phyloP scores from a whole-genome alignment of 2,888 invertebrate genomes.

The Diarsia rubi region DNA sequence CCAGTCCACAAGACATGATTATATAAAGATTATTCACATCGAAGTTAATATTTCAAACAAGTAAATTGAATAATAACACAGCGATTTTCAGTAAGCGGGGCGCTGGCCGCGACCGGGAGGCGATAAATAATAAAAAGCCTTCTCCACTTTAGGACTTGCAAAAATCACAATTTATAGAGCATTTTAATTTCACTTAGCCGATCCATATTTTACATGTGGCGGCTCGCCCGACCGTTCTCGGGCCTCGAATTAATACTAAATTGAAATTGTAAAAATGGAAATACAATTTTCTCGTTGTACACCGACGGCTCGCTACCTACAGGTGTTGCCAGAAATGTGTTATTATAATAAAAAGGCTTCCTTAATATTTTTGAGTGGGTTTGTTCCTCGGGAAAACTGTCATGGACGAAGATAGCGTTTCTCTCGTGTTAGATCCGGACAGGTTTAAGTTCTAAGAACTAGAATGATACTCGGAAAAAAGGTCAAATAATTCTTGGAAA shows the following conservation, averaged over 20 bases:
- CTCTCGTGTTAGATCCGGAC: constrained; percentile 42
- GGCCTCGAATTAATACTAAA: constrained; percentile 91
- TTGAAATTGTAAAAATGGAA: constrained; percentile 91
- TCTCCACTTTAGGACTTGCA: constrained; percentile 91
- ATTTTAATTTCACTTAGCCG: constrained; percentile 91
- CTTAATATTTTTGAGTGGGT: constrained; percentile 80
- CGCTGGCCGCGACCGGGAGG: constrained; percentile 84
- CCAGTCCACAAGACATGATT: constrained; percentile 65
- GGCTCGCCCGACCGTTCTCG: constrained; percentile 87
- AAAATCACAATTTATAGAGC: constrained; percentile 91
- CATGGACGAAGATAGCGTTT: constrained; percentile 58
- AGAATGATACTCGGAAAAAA: constrained; percentile 6
- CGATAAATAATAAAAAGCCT: constrained; percentile 91
- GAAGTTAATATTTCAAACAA: constrained; percentile 86
- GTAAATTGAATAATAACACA: constrained; percentile 89
- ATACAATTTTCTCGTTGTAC: constrained; percentile 90
- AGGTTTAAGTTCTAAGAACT: constrained; percentile 28
- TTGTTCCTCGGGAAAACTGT: constrained; percentile 63
- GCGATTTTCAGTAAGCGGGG: constrained; percentile 87
- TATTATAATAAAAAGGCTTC: constrained; percentile 85
- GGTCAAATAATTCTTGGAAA: not conserved
- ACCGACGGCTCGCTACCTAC: constrained; percentile 79
- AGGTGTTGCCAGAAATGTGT: constrained; percentile 85
- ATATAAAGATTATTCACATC: constrained; percentile 76
- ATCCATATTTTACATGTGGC: constrained; percentile 91